A percentile compares a stretch with the other conserved stretches of the same genome.
These are phyloP conservation scores for Luffia ferchaultella DNA, from an alignment of 2,888 invertebrate species.

Conservation along the genomic window DNA sequence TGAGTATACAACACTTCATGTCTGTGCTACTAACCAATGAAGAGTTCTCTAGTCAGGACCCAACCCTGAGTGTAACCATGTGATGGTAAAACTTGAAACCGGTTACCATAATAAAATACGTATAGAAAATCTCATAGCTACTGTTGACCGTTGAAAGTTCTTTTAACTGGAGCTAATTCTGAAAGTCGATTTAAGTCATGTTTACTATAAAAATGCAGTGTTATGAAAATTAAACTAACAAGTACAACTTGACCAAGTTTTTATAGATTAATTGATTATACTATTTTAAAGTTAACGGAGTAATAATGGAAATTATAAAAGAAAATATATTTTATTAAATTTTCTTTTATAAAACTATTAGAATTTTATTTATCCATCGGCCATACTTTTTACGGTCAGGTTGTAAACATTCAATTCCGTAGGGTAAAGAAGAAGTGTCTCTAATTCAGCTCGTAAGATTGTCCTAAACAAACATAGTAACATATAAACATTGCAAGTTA, in stretches of 20 bases:
- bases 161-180: not conserved
- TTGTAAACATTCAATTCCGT: too few species aligned
- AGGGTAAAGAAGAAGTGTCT: too few species aligned
- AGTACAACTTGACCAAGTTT: not conserved
- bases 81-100: not conserved
- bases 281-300: too few species aligned
- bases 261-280: too few species aligned
- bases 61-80: not conserved
- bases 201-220: not conserved
- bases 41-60: not conserved
- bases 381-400: too few species aligned
- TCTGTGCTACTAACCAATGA: not conserved
- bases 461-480: too few species aligned
- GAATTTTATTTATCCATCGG: too few species aligned
- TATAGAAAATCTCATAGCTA: not conserved
- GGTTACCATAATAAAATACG: not conserved
- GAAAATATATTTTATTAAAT: too few species aligned
- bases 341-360: too few species aligned
- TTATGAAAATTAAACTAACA: not conserved
- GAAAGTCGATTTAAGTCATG: not conserved
- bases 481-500: too few species aligned
- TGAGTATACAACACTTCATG: not conserved
- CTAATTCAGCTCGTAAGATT: too few species aligned
- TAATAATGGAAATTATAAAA: too few species aligned
- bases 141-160: not conserved